Conservation (phyloP, 2,797 vertebrate genomes). For the Denticeps clupeoides region DNA sequence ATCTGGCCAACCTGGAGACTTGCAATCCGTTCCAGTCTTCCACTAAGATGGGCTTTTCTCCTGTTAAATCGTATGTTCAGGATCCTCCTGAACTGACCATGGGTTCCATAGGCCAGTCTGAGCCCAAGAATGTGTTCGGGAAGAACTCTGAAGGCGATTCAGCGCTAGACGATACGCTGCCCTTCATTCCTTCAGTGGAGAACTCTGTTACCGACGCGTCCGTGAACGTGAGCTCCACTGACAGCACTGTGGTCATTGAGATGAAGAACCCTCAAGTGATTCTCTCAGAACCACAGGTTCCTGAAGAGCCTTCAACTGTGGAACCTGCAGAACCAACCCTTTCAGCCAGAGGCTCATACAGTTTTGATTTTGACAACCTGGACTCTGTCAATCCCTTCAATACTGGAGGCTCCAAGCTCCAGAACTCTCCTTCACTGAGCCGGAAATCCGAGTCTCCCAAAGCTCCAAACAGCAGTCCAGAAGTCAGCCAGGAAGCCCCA, state of each 20-base stretch:
- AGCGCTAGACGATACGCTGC: slow-evolving; percentile 54
- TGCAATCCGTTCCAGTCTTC: slow-evolving; percentile 48
- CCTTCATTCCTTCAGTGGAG: slow-evolving; percentile 45
- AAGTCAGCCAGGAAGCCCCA: background rate
- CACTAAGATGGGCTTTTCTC: slow-evolving; percentile 36
- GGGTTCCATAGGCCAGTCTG: background rate
- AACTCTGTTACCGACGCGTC: slow-evolving; percentile 48
- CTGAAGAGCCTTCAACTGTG: slow-evolving; percentile 2
- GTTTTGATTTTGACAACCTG: slow-evolving; percentile 46
- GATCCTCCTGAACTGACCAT: background rate
- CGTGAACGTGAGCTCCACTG: slow-evolving; percentile 37
- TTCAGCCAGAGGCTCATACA: slow-evolving; percentile 35
- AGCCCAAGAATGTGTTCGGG: too few species aligned
- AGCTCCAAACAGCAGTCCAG: slow-evolving; percentile 7
- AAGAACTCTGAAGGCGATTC: too few species aligned
- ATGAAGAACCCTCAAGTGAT: slow-evolving; percentile 3
- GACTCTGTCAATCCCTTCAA: slow-evolving; percentile 50
- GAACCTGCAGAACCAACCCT: slow-evolving; percentile 34
- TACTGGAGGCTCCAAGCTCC: slow-evolving; percentile 42
- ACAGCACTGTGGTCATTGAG: slow-evolving; percentile 54
- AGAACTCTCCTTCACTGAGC: slow-evolving; percentile 37
- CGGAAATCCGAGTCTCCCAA: slow-evolving; percentile 14
- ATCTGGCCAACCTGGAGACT: slow-evolving; percentile 49
- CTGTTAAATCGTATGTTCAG: slow-evolving; percentile 22
- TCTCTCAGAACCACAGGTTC: background rate